Evolutionary conservation across 2,888 invertebrate species (phyloP).

Genomic region (Nemurella pictetii): DNA sequence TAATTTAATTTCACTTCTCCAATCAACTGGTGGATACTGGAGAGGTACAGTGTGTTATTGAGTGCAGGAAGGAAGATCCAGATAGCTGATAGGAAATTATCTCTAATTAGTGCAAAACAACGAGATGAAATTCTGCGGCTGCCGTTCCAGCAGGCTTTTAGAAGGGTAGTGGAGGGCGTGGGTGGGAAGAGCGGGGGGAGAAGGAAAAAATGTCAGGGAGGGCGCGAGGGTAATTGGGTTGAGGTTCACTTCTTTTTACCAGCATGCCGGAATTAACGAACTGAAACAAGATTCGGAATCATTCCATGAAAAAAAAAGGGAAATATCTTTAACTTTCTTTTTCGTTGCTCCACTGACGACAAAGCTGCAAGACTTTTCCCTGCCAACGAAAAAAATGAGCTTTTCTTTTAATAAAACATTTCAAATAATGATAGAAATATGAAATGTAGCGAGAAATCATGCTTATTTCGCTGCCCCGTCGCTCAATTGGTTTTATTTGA

Average conservation of each 20-base stretch:
- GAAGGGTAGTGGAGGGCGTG: not conserved
- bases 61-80: not conserved
- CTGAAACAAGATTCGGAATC: slow-evolving; percentile 30
- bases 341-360: not conserved
- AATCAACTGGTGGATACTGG: not conserved
- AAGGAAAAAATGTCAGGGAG: not conserved
- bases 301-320: slow-evolving; percentile 12
- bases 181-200: not conserved
- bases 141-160: not conserved
- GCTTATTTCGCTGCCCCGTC: not conserved
- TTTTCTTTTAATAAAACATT: not conserved
- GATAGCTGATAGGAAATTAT: slow-evolving; percentile 2
- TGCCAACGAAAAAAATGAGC: not conserved
- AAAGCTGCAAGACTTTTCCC: not conserved
- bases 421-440: slow-evolving; percentile 10
- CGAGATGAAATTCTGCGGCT: not conserved
- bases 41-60: not conserved
- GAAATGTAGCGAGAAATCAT: slow-evolving; percentile 17
- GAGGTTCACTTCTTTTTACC: slow-evolving; percentile 25
- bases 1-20: slow-evolving; percentile 11
- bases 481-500: not conserved
- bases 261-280: slow-evolving; percentile 38
- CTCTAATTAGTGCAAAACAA: slow-evolving; percentile 4
- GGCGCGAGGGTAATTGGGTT: not conserved
- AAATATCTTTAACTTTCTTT: not conserved